Percentiles rank a stretch among this genome's conserved stretches.
phyloP scores from a whole-genome alignment of 2,888 invertebrate genomes.

The Dascillus cervinus region DNA sequence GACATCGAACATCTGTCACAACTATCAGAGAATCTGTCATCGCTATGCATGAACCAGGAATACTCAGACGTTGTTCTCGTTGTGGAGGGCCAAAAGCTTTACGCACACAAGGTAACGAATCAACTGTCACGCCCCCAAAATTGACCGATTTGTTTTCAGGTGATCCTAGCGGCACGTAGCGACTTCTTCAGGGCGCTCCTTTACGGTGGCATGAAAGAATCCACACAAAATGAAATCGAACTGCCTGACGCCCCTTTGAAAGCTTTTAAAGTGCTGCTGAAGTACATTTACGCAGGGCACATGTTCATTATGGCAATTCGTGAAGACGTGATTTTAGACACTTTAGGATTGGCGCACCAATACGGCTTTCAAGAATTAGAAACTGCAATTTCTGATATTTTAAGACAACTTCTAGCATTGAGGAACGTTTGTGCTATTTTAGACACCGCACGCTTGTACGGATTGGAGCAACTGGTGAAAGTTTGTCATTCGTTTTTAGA shows the following conservation, averaged over 20 bases:
- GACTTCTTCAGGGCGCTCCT: conserved; percentile 88
- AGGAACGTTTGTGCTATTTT: conserved; percentile 92
- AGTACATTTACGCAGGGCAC: conserved; percentile 86
- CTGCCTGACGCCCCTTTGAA: conserved; percentile 74
- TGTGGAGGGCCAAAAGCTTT: conserved; percentile 67
- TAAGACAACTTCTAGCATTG: conserved; percentile 78
- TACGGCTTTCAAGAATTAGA: conserved; percentile 93
- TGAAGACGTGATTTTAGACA: conserved; percentile 63
- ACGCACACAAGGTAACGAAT: conserved; percentile 55
- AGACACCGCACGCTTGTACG: conserved; percentile 78
- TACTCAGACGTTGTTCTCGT: conserved; percentile 86
- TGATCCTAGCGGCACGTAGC: conserved; percentile 90
- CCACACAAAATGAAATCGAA: conserved; percentile 71
- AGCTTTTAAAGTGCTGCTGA: conserved; percentile 82
- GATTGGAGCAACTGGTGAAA: conserved; percentile 56
- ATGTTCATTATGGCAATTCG: conserved; percentile 59
- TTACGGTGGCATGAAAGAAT: conserved; percentile 72
- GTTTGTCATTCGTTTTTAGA: conserved; percentile 90
- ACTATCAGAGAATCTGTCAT: conserved; percentile 79
- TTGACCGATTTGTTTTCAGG: conserved; percentile 33
- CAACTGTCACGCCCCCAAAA: not conserved
- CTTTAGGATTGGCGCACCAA: conserved; percentile 84
- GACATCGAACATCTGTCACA: conserved; percentile 62
- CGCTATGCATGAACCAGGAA: conserved; percentile 76
- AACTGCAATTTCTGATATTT: conserved; percentile 84